Conservation (phyloP, 2,113 vertebrate species). For the Asarcornis scutulata region DNA sequence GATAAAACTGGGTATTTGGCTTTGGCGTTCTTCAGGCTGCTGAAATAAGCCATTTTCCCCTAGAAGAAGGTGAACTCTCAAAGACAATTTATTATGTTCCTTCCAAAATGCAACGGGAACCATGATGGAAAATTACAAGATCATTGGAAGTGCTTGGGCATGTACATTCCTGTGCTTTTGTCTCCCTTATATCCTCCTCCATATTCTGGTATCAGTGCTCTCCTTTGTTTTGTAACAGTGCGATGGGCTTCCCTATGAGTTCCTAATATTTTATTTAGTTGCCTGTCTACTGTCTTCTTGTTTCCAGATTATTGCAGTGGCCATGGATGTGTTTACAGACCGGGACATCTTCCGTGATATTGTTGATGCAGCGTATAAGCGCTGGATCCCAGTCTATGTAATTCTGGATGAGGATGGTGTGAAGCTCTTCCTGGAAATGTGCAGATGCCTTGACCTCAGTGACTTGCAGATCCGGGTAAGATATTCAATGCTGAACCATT, state of each 20-base stretch:
- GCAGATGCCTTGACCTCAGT: constrained; percentile 81
- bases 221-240: not conserved
- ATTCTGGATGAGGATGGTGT: constrained; percentile 83
- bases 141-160: not conserved
- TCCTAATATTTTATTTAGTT: not conserved
- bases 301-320: constrained; percentile 89
- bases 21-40: not conserved
- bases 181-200: not conserved
- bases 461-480: constrained; percentile 85
- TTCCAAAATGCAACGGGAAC: not conserved
- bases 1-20: not conserved
- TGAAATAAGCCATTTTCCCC: not conserved
- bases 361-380: constrained; percentile 85
- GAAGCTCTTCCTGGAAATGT: constrained; percentile 92
- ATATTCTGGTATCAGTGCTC: not conserved
- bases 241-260: not conserved
- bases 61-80: not conserved
- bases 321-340: constrained; percentile 95
- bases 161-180: not conserved
- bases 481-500: not conserved
- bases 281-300: not conserved
- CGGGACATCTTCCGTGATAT: constrained; percentile 91
- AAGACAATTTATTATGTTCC: not conserved
- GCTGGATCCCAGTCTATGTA: constrained; percentile 88
- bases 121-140: not conserved